phyloP scores from a whole-genome alignment of 2,797 vertebrate genomes.

The Clamator glandarius region DNA sequence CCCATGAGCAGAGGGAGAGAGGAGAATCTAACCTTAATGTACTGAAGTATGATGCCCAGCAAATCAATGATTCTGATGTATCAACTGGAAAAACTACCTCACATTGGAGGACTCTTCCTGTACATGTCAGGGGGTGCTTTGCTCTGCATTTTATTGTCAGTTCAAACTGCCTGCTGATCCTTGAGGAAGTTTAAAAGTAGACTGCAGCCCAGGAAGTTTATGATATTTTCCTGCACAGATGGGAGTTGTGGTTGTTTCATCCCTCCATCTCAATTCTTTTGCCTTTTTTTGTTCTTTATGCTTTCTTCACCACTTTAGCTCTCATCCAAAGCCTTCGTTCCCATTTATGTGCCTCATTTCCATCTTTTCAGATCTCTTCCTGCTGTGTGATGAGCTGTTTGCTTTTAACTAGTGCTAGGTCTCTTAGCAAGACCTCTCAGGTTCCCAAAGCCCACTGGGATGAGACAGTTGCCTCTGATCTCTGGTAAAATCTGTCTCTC shows the following conservation, averaged over 20 bases:
- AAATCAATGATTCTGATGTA: neutral
- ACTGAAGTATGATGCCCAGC: neutral
- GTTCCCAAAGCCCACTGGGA: neutral
- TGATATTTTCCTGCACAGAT: neutral
- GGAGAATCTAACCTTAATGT: neutral
- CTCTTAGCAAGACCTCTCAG: neutral
- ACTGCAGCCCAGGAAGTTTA: neutral
- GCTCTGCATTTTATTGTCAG: neutral
- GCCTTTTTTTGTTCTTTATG: neutral
- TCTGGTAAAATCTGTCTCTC: neutral
- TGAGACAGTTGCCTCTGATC: constrained; percentile 27
- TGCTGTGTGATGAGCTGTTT: neutral
- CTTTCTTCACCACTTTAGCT: neutral
- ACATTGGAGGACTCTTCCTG: neutral
- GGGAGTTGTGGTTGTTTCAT: neutral
- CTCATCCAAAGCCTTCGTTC: neutral
- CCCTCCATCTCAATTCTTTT: neutral
- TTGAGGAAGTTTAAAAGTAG: neutral
- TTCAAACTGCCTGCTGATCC: neutral
- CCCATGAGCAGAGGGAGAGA: neutral
- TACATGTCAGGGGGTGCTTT: neutral
- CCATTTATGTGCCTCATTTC: constrained; percentile 7
- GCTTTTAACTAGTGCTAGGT: constrained; percentile 16
- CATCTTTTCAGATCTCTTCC: constrained; percentile 27
- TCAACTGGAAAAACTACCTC: neutral